phyloP scores from a whole-genome alignment of 2,888 invertebrate species.

The Cyaniris semiargus region DNA sequence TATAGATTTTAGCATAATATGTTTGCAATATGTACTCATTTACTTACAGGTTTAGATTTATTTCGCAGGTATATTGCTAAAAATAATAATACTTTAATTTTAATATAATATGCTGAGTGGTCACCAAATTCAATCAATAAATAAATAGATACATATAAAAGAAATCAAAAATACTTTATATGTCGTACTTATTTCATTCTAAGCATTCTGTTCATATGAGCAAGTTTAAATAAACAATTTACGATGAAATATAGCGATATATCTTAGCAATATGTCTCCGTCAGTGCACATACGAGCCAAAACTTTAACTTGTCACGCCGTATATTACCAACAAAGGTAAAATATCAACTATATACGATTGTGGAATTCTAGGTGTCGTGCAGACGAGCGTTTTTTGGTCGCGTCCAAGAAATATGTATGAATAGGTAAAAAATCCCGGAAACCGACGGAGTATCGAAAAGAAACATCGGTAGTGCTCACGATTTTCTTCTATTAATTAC shows the following conservation, averaged over 20 bases:
- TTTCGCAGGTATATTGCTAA: too few species aligned
- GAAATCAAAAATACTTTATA: neutral
- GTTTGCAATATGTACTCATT: too few species aligned
- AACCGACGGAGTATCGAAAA: too few species aligned
- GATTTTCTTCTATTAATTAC: too few species aligned
- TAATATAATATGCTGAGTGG: too few species aligned
- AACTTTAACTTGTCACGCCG: constrained; percentile 25
- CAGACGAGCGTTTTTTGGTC: constrained; percentile 8
- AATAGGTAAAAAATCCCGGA: too few species aligned
- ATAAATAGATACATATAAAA: neutral
- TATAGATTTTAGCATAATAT: too few species aligned
- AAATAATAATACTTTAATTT: too few species aligned
- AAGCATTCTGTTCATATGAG: neutral
- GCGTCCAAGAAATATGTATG: too few species aligned
- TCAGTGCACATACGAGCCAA: constrained; percentile 16
- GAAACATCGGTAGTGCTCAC: too few species aligned
- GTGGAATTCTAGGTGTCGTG: constrained; percentile 16
- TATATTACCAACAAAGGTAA: constrained; percentile 32
- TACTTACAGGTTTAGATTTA: too few species aligned
- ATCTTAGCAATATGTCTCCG: constrained; percentile 20
- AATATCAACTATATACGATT: constrained; percentile 26
- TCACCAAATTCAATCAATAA: too few species aligned
- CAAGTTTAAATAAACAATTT: constrained; percentile 11
- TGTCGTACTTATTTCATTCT: neutral
- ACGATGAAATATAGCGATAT: constrained; percentile 12